Evolutionary conservation across 2,888 invertebrate genomes (phyloP).

Genomic region (Falcaria lacertinaria): DNA sequence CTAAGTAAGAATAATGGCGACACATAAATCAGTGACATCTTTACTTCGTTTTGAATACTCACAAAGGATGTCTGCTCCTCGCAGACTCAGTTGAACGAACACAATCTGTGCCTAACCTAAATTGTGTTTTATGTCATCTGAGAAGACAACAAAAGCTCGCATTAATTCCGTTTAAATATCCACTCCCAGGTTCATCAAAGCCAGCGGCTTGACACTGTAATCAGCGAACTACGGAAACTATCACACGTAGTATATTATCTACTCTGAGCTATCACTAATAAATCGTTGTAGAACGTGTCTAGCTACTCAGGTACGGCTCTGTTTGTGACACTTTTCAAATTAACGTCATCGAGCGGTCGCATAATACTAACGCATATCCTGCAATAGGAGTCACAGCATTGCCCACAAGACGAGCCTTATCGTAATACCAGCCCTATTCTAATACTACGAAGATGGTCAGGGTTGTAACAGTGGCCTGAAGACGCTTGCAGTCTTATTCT

Average conservation of each 20-base stretch:
- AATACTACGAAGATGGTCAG: too few species aligned
- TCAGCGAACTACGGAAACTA: not conserved
- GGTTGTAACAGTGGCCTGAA: too few species aligned
- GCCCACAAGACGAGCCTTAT: too few species aligned
- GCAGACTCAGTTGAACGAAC: constrained; percentile 38
- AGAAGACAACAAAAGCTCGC: constrained; percentile 1
- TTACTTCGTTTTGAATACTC: constrained; percentile 63
- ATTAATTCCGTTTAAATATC: not conserved
- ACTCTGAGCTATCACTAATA: constrained; percentile 2
- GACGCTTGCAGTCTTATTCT: too few species aligned
- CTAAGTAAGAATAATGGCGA: constrained; percentile 66
- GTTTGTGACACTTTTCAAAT: constrained; percentile 20
- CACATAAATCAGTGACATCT: constrained; percentile 67
- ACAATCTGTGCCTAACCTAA: constrained; percentile 29
- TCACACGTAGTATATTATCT: too few species aligned
- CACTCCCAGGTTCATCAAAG: not conserved
- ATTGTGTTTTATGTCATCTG: constrained; percentile 30
- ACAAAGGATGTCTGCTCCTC: constrained; percentile 50
- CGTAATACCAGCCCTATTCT: too few species aligned
- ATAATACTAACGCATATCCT: not conserved
- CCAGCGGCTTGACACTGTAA: not conserved
- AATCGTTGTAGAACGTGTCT: not conserved
- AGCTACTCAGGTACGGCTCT: not conserved
- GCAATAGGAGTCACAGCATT: too few species aligned
- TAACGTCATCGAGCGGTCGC: constrained; percentile 8